Conservation (phyloP, 2,888 invertebrate species). For the Marronus borbonicus region DNA sequence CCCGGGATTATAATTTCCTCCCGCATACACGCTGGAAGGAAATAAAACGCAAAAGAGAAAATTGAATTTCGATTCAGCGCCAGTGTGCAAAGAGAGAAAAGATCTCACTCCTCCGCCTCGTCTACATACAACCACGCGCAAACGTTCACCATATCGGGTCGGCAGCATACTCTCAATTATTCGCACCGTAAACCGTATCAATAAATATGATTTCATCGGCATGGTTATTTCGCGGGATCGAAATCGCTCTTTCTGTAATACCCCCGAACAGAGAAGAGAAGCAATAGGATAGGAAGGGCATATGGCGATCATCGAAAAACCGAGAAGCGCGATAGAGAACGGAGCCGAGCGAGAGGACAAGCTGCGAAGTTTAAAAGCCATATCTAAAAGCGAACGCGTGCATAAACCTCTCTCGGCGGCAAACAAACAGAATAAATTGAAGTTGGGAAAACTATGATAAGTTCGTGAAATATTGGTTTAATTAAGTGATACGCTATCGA, state of each 20-base stretch:
- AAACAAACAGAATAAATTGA: slow-evolving; percentile 50
- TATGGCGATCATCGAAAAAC: not conserved
- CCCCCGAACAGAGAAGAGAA: not conserved
- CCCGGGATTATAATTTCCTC: slow-evolving; percentile 1
- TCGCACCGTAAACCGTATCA: slow-evolving; percentile 27
- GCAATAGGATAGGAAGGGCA: not conserved
- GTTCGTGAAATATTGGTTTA: slow-evolving; percentile 58
- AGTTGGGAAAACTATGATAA: slow-evolving; percentile 55
- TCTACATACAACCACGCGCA: not conserved
- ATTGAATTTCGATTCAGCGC: slow-evolving; percentile 16
- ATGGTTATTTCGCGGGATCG: slow-evolving; percentile 13
- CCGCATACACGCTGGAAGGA: not conserved
- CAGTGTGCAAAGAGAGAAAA: not conserved
- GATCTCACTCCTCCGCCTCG: not conserved
- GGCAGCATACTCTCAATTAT: slow-evolving; percentile 40
- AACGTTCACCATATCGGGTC: not conserved
- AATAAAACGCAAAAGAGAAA: slow-evolving; percentile 21
- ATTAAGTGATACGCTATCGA: slow-evolving; percentile 57
- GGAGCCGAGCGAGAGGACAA: slow-evolving; percentile 4
- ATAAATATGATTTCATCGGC: slow-evolving; percentile 42
- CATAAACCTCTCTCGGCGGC: slow-evolving; percentile 36
- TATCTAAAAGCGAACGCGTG: slow-evolving; percentile 20
- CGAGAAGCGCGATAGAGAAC: not conserved
- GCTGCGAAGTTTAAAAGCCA: slow-evolving; percentile 38
- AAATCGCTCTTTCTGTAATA: slow-evolving; percentile 1